Evolutionary conservation across 2,888 invertebrate species (phyloP).

Genomic region (Arge pagana): DNA sequence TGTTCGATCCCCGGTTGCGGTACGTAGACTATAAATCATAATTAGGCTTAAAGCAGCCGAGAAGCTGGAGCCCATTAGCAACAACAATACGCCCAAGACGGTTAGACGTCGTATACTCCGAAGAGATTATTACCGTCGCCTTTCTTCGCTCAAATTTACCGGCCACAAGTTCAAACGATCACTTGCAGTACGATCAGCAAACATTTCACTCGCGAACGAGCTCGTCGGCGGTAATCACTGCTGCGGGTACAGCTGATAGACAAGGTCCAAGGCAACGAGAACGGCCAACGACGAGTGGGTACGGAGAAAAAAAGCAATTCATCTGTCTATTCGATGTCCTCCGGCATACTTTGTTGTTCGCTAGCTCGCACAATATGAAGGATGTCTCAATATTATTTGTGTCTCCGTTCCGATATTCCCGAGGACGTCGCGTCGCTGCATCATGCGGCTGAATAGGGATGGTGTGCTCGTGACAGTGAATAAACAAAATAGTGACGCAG

Average conservation of each 20-base stretch:
- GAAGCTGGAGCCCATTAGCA: conserved; percentile 51
- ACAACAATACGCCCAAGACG: conserved; percentile 48
- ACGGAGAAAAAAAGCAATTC: too few relatives aligned
- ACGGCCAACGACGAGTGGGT: not conserved
- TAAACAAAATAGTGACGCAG: conserved; percentile 53
- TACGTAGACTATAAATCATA: conserved; percentile 52
- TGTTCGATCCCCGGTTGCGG: conserved; percentile 41
- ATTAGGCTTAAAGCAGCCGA: conserved; percentile 46
- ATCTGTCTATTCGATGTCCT: too few relatives aligned
- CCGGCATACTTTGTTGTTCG: too few relatives aligned
- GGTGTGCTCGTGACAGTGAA: conserved; percentile 41
- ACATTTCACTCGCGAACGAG: not conserved
- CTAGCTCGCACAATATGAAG: too few relatives aligned
- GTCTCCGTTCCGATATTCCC: conserved; percentile 1
- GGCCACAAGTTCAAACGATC: too few relatives aligned
- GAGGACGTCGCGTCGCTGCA: conserved; percentile 5
- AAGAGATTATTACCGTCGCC: conserved; percentile 13
- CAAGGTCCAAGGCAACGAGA: not conserved
- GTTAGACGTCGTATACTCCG: conserved; percentile 36
- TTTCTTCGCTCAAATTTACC: conserved; percentile 13
- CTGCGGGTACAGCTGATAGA: not conserved
- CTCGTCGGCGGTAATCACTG: not conserved
- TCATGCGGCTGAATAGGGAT: conserved; percentile 34
- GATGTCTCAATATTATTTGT: too few relatives aligned
- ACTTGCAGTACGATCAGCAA: not conserved